Evolutionary conservation across 2,113 vertebrate genomes (phyloP), one percentile per base, ranked within the genome.

Genomic region (Perca fluviatilis): DNA sequence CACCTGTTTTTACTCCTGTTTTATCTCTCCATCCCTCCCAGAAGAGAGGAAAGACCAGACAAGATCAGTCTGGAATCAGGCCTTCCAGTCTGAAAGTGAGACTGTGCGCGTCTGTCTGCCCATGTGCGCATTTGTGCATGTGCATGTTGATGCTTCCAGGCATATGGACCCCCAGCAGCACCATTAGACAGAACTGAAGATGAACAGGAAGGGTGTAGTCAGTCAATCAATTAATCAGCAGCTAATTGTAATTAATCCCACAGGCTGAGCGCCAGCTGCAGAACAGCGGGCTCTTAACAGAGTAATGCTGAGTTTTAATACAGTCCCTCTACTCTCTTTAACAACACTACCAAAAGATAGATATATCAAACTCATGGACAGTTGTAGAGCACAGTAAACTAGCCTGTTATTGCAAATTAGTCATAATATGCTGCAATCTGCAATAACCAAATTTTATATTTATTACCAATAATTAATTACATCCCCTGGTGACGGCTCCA

Each of bases 201-300:
- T 60, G 56, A 70, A 30, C 36, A 63, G 43, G 61, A 36, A 83
- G 75, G 49, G 57, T 57, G 51, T 56, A 79, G 61, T 83, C 79
- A 69, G 65, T 79, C 71, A 67, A 82, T 91, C 80, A 87, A 89
- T 89, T 87, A 88, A 92, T 87, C 68, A 87, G 74, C 56, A 83
- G 77, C 60, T 82, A 80, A 89, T 84, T 89, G 82, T 84, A 86
- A 89, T 91, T 60, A 90, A 89, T 84, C 69, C 71, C 80, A 88
- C 80, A 86, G 83, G 70, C 83, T 78, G 80, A 86, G 90, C 70
- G 82, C 66, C 84, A 91, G 88, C 89, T 86, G 85, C 66, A 75
- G 40, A 88, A 79, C 74, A 83, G 77, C 23, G 9, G 81, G 81
- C 81, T 78, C 46, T 80, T 43, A 89, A 74, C n/a, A 19, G 68